Evolutionary conservation across 2,888 invertebrate species (phyloP), one percentile per base, ranked within the genome.

Genomic region (Zootermopsis nevadensis): DNA sequence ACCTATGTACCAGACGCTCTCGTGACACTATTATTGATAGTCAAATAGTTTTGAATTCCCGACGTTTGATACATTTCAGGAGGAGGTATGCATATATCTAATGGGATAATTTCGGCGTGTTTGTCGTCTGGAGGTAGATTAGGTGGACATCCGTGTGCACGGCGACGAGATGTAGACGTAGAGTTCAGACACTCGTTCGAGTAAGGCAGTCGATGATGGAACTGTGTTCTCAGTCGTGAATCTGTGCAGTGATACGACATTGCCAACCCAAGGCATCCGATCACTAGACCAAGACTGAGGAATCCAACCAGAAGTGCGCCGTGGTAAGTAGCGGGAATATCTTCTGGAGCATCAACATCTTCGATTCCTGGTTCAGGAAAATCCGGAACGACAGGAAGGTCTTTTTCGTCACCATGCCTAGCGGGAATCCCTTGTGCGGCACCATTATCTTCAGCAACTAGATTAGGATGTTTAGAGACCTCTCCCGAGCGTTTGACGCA

Each of bases 251-350:
- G 84, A 38, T 82, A 84, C 82, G 82, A 84, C 48, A 82, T 55
- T 6, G 82, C 74, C 31, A 81, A 24, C 2, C 55, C 55, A 15
- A 84, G 60, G 53, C 84, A 84, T 24, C 79, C 53, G 22, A 82
- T 55, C 55, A 84, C 84, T 8, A 84, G 33, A 22, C 82, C 74
- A 2, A 79, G 76, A 35, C 84, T 81, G 30, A 84, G 81, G 27
- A 80, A 74, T 22, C 84, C 84, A 15, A 84, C 80, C 27, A 84
- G 66, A 22, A 84, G 72, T 10, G 84, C 82, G 10, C 84, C 84
- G 4, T 82, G 74, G 67, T 84, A 84, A 0, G 84, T 84, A 6
- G 84, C 72, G 55, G 84, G 84, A 38, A 84, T 84, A 30, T 83
- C 81, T 67, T 77, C 79, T 22, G 81, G 83, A 22, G 66, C 81